Base-by-base conservation (phyloP, 1,140 invertebrate species). In the Halictus rubicundus region DNA sequence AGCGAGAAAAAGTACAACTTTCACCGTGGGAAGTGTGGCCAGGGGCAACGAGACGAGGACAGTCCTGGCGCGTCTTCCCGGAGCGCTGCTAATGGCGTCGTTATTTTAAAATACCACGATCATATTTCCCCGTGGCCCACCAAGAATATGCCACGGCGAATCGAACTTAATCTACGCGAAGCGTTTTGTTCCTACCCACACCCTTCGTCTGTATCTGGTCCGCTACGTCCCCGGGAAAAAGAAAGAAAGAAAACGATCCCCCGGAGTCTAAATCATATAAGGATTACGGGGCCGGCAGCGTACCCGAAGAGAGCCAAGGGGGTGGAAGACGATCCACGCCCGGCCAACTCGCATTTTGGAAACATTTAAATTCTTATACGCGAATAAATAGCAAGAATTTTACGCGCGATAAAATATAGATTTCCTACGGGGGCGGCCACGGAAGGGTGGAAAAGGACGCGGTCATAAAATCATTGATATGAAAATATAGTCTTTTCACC, bases 331-430 rank as follows among this genome's bases (percentile, higher is more conserved):
- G 80, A 85, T 81, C 74, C 76, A 86, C 64, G 85, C 84, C 64
- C 74, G 74, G 85, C 85, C 85, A 86, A 82, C 85, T 88, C 86
- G 87, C 90, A 91, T 92, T 92, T 92, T 89, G 87, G 88, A 89
- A 92, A 92, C 92, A 93, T 93, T 93, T 93, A 93, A 93, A 93
- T 93, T 93, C 92, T 92, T 92, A 92, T 93, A 92, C 92, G 91
- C 91, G 92, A 92, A 93, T 93, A 93, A 93, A 93, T 93, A 92
- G 92, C 91, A 91, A 93, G 92, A 93, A 93, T 93, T 93, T 93
- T 89, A 93, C 91, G 92, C 90, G 90, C 92, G 89, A 93, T 93
- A 93, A 93, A 93, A 92, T 93, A 93, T 93, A 93, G 92, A 93
- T 93, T 93, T 92, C 87, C 90, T 90, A 82, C 87, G 80, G 76